Conservation (phyloP, 2,888 invertebrate genomes). For the Tinea trinotella region DNA sequence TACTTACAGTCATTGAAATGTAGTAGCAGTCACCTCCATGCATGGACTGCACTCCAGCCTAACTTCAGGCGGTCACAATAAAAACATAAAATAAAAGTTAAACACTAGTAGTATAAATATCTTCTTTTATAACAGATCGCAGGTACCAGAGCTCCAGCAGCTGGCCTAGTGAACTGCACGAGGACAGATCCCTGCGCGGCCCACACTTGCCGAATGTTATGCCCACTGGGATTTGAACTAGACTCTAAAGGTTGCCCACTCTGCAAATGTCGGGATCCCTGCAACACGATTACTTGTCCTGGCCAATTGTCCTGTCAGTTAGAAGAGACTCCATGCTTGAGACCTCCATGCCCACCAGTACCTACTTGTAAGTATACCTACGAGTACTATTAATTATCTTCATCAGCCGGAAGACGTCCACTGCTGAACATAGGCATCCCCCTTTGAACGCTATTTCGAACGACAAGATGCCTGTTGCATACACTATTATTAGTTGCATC, state of each 20-base stretch:
- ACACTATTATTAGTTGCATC: no score
- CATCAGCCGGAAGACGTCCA: no score
- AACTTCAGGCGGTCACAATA: no score
- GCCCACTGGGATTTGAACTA: slow-evolving; percentile 86
- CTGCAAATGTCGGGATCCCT: slow-evolving; percentile 88
- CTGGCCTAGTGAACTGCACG: slow-evolving; percentile 78
- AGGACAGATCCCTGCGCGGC: slow-evolving; percentile 80
- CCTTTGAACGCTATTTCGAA: no score
- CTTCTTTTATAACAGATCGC: slow-evolving; percentile 64
- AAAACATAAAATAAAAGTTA: no score
- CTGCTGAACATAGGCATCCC: no score
- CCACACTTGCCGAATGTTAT: slow-evolving; percentile 89
- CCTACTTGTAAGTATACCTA: slow-evolving; percentile 79
- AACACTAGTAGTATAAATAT: no score
- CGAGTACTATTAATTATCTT: no score
- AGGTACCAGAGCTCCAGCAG: slow-evolving; percentile 79
- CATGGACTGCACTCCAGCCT: no score
- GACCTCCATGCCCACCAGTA: slow-evolving; percentile 86
- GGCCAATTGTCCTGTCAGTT: slow-evolving; percentile 82
- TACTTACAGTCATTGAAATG: no score
- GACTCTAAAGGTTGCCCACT: slow-evolving; percentile 79
- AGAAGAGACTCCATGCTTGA: slow-evolving; percentile 83
- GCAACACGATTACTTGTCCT: slow-evolving; percentile 82
- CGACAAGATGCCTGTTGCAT: no score
- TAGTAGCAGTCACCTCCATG: no score